These are phyloP conservation scores for Hozukius guyotensis DNA, from an alignment of 2,797 vertebrate species.

Conservation along the genomic window DNA sequence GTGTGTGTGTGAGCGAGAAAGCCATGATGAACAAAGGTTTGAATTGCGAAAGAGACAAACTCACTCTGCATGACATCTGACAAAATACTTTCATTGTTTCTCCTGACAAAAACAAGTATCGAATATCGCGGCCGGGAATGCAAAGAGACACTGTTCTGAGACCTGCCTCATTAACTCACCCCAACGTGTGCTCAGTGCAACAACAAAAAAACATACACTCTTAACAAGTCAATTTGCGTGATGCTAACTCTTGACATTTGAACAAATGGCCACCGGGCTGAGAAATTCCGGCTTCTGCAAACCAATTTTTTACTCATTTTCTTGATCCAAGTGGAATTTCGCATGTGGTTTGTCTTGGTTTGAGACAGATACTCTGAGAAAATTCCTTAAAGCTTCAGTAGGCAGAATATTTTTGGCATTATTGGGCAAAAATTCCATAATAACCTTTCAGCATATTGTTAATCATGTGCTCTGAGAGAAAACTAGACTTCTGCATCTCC, in stretches of 20 bases:
- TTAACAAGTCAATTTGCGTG: constrained; percentile 10
- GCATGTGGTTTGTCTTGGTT: constrained; percentile 31
- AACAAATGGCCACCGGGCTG: constrained; percentile 18
- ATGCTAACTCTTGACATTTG: constrained; percentile 13
- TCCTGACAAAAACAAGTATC: constrained; percentile 84
- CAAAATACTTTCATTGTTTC: constrained; percentile 88
- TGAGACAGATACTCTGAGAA: constrained; percentile 1
- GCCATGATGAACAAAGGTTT: constrained; percentile 80
- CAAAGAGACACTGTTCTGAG: constrained; percentile 69
- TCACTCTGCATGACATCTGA: constrained; percentile 84
- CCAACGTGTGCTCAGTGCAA: constrained; percentile 16
- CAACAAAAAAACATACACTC: background rate
- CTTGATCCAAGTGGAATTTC: constrained; percentile 27
- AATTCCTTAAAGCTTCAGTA: background rate
- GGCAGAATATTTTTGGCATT: no score
- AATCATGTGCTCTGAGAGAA: no score
- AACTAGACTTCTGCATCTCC: no score
- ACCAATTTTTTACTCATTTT: constrained; percentile 18
- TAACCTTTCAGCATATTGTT: no score
- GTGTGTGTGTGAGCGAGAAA: constrained; percentile 47
- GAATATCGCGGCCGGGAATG: constrained; percentile 67
- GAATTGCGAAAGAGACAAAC: constrained; percentile 85
- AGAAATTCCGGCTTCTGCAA: constrained; percentile 19
- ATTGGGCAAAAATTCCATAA: no score
- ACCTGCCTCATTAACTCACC: constrained; percentile 65